phyloP scores from a whole-genome alignment of 2,888 invertebrate genomes.

The Noctua pronuba region DNA sequence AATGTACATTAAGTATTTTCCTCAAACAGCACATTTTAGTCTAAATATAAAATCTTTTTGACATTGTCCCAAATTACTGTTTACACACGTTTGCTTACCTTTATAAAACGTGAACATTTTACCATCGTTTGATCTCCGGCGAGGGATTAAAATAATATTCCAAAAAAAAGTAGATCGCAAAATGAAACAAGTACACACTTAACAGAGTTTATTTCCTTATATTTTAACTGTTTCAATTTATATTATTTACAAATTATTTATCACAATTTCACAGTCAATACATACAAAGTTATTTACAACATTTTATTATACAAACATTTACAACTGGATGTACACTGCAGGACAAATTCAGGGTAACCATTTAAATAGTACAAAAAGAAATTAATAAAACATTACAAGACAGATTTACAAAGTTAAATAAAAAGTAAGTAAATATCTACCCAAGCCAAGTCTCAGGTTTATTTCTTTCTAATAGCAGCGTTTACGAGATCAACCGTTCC shows the following conservation, averaged over 20 bases:
- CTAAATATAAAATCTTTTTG: conserved; percentile 39
- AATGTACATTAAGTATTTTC: conserved; percentile 9
- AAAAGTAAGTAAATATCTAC: conserved; percentile 35
- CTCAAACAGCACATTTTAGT: conserved; percentile 22
- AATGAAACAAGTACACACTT: conserved; percentile 62
- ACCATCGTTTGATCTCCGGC: conserved; percentile 21
- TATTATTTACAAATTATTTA: conserved; percentile 82
- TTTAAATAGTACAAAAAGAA: background rate
- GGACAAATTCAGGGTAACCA: conserved; percentile 22
- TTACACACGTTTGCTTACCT: conserved; percentile 51
- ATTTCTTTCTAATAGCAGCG: conserved; percentile 44
- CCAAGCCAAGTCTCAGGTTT: conserved; percentile 28
- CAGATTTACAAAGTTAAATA: conserved; percentile 12
- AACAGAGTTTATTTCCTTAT: conserved; percentile 73
- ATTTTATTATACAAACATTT: conserved; percentile 60
- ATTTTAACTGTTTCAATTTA: conserved; percentile 72
- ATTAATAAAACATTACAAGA: background rate
- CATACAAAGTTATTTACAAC: conserved; percentile 80
- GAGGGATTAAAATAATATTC: conserved; percentile 32
- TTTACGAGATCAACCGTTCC: conserved; percentile 54
- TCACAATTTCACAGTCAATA: conserved; percentile 86
- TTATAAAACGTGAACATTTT: conserved; percentile 32
- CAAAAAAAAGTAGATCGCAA: conserved; percentile 33
- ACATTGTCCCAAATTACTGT: conserved; percentile 50
- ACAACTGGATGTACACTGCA: conserved; percentile 55